phyloP scores from a whole-genome alignment of 64 coral and sea anemone species.

The Astreopora myriophthalma region DNA sequence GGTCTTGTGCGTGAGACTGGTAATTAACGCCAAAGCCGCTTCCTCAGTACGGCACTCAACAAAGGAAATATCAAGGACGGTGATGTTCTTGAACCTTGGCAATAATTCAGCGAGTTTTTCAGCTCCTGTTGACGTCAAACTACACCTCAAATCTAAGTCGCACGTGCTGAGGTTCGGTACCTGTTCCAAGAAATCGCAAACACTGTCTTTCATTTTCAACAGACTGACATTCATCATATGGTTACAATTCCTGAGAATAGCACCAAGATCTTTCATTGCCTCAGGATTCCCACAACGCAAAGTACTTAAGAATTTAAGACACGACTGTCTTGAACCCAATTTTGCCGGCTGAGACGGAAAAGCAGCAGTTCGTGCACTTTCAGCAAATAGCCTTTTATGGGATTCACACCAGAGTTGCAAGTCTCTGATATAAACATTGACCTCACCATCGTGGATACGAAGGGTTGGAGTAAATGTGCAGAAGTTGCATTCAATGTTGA shows the following conservation, averaged over 20 bases:
- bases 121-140: too few species aligned
- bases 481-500: accelerated
- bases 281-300: not conserved
- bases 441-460: not conserved
- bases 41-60: not conserved
- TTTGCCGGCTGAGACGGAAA: too few species aligned
- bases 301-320: not conserved
- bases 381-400: not conserved
- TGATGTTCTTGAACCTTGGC: not conserved
- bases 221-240: not conserved
- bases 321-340: not conserved
- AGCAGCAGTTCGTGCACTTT: not conserved
- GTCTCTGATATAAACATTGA: not conserved
- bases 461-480: not conserved
- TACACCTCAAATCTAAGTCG: too few species aligned
- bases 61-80: not conserved
- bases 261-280: not conserved
- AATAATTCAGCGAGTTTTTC: not conserved
- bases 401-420: not conserved
- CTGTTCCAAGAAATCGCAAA: not conserved
- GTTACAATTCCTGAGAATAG: not conserved
- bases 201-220: too few species aligned
- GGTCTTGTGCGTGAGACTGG: not conserved
- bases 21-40: not conserved
- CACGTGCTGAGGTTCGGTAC: not conserved